phyloP scores from a whole-genome alignment of 2,113 vertebrate genomes.

The Aleadryas rufinucha region DNA sequence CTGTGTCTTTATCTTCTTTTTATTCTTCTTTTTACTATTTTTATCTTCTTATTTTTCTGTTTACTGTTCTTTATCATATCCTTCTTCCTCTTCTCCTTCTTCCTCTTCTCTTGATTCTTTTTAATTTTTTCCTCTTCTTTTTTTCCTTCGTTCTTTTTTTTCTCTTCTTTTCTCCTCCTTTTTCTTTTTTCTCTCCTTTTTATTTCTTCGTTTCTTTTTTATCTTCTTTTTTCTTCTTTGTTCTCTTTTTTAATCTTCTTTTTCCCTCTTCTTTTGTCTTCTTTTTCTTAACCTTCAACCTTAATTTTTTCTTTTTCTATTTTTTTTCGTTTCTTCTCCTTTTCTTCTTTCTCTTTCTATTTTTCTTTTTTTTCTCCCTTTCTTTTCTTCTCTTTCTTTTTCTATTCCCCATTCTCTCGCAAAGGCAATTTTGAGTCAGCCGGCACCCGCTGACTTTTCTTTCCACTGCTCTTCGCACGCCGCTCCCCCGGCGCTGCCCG shows the following conservation, averaged over 20 bases:
- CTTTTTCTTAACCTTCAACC: neutral
- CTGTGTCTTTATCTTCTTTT: neutral
- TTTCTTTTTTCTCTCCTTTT: neutral
- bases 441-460: neutral
- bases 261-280: too few relatives aligned
- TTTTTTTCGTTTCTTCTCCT: neutral
- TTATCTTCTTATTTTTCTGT: neutral
- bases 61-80: neutral
- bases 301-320: fast-evolving
- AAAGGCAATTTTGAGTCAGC: conserved; percentile 25
- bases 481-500: neutral
- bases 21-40: neutral
- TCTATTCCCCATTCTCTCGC: neutral
- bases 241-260: neutral
- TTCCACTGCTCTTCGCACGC: neutral
- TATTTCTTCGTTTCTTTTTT: neutral
- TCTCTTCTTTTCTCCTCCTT: neutral
- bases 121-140: too few relatives aligned
- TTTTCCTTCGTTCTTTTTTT: neutral
- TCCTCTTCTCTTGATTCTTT: too few relatives aligned
- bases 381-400: neutral
- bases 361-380: neutral
- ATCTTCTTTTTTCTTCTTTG: neutral
- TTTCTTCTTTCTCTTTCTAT: neutral
- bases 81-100: neutral